These are phyloP conservation scores for Helostoma temminkii DNA, from an alignment of 2,797 vertebrate genomes.

Conservation along the genomic window DNA sequence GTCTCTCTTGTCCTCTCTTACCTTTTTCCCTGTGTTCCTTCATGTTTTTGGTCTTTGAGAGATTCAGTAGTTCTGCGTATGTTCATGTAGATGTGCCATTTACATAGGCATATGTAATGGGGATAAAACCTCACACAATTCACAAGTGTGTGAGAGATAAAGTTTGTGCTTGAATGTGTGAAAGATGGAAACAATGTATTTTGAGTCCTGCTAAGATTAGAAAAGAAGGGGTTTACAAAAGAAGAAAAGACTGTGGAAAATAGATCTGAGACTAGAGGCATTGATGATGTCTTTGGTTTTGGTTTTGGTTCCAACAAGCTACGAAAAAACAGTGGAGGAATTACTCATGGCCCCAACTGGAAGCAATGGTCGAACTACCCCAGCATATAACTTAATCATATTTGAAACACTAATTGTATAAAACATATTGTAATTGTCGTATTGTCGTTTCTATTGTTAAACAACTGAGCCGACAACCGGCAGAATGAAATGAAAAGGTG, in stretches of 20 bases:
- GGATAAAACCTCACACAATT: no score
- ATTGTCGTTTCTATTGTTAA: no score
- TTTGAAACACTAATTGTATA: no score
- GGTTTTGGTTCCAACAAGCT: slow-evolving; percentile 45
- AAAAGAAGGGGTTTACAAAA: slow-evolving; percentile 50
- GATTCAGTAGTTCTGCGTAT: no score
- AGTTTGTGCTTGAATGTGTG: slow-evolving; percentile 33
- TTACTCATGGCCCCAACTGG: slow-evolving; percentile 13
- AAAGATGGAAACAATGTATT: slow-evolving; percentile 33
- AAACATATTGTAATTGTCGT: no score
- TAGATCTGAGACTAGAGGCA: slow-evolving; percentile 51
- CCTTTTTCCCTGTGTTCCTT: background rate
- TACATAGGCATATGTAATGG: no score
- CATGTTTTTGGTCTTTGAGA: no score
- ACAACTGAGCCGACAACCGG: slow-evolving; percentile 8
- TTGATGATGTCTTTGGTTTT: slow-evolving; percentile 50
- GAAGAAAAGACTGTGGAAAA: slow-evolving; percentile 61
- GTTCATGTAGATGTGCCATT: no score
- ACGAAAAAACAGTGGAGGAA: slow-evolving; percentile 1
- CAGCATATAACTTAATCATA: background rate
- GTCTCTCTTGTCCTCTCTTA: background rate
- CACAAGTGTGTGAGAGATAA: slow-evolving; percentile 13
- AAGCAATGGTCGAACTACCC: background rate
- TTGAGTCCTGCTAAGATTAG: slow-evolving; percentile 66
- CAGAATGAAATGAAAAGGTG: background rate